A percentile compares a stretch with the other conserved stretches of the same genome.
Conservation (phyloP, 1,140 invertebrate species). For the Protaetia brevitarsis region DNA sequence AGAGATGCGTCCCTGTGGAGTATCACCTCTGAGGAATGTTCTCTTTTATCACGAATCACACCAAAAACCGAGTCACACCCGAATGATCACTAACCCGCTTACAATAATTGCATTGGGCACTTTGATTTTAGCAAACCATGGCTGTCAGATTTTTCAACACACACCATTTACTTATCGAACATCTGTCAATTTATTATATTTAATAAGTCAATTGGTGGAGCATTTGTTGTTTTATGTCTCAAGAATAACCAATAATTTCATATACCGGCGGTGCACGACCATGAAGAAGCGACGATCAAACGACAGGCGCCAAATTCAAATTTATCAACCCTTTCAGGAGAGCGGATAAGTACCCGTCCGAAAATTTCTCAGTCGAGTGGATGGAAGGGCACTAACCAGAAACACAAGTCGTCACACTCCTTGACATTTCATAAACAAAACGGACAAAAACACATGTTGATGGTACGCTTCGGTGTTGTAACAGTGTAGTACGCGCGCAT, state of each 20-base stretch:
- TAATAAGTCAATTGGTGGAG: too few relatives aligned
- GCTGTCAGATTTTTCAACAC: background rate
- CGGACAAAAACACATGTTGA: slow-evolving; percentile 5
- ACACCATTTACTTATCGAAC: too few relatives aligned
- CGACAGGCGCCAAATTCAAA: background rate
- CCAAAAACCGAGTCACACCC: background rate
- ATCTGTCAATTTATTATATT: too few relatives aligned
- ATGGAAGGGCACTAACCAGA: background rate
- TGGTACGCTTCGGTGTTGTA: background rate
- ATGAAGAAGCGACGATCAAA: background rate
- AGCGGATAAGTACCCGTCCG: background rate
- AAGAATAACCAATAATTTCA: background rate
- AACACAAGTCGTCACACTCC: slow-evolving; percentile 15
- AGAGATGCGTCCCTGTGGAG: background rate
- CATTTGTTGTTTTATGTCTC: too few relatives aligned
- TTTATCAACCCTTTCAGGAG: background rate
- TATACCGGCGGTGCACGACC: background rate
- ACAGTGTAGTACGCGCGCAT: slow-evolving; percentile 12
- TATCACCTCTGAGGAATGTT: slow-evolving; percentile 6
- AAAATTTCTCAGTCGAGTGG: background rate
- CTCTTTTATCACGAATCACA: background rate
- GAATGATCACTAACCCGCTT: slow-evolving; percentile 1
- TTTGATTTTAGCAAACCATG: background rate
- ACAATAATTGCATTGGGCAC: background rate
- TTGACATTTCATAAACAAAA: slow-evolving; percentile 24